Conservation (phyloP, 2,888 invertebrate genomes). For the Apotomis betuletana region DNA sequence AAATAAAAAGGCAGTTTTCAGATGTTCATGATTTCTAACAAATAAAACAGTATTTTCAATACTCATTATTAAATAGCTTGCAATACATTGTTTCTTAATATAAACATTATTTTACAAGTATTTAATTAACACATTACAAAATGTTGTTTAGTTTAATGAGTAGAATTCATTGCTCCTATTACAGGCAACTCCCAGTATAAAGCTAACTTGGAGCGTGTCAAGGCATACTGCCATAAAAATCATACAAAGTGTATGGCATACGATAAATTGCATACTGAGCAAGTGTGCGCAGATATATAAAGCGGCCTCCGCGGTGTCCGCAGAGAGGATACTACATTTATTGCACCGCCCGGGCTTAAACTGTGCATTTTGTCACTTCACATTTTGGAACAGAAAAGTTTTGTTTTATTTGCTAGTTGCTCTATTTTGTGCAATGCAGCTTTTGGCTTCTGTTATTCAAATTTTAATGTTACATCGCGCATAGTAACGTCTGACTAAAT, state of each 20-base stretch:
- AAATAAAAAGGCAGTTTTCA: too few relatives aligned
- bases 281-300: slow-evolving; percentile 38
- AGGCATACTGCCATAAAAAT: background rate
- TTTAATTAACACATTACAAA: too few relatives aligned
- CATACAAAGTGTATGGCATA: background rate
- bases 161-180: too few relatives aligned
- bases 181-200: too few relatives aligned
- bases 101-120: too few relatives aligned
- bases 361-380: slow-evolving; percentile 40
- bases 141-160: too few relatives aligned
- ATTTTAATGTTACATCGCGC: background rate
- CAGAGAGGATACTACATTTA: slow-evolving; percentile 48
- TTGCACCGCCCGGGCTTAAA: slow-evolving; percentile 43
- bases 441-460: background rate
- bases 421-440: slow-evolving; percentile 5
- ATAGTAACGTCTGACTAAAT: too few relatives aligned
- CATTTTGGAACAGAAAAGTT: slow-evolving; percentile 25
- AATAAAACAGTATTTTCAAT: too few relatives aligned
- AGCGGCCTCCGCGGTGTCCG: slow-evolving; percentile 43
- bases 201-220: too few relatives aligned
- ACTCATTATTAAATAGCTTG: too few relatives aligned
- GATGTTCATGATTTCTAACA: too few relatives aligned
- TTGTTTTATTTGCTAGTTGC: slow-evolving; percentile 19
- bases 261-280: slow-evolving; percentile 40
- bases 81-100: too few relatives aligned